Base-by-base conservation (phyloP, 2,113 vertebrate genomes). In the Podarcis raffonei region DNA sequence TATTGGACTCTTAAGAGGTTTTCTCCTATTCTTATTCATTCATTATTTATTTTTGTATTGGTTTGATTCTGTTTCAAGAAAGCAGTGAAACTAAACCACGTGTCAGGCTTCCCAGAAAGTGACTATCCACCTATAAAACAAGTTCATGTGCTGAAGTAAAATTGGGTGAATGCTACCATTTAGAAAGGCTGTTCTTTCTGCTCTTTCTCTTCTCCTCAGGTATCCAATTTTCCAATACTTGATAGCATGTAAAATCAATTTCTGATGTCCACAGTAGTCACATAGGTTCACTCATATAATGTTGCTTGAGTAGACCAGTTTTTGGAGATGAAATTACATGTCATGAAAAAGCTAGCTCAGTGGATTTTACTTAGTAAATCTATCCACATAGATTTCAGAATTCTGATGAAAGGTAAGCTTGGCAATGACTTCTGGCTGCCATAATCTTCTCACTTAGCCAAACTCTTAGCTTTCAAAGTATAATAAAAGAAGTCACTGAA, bases 1-100 rank as follows among this genome's bases (percentile, higher is more conserved):
- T 92, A 85, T 87, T 87, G 86, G 74, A 25, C 23, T 75, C n/a
- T 77, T 93, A 86, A 53, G 79, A 77, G 59, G 59, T 62, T 62
- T 62, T 62, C 59, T 62, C 16, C 59, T 62, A 35, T 0, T 89
- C 89, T 89, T n/a, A 25, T 5, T 72, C 20, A 27, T 16, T 57
- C 84, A 89, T 90, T 27, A 89, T 90, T 27, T 59, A 93, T 81
- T 72, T 65, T 93, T 20, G 53, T 84, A 32, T 91, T 90, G 59
- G 83, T 86, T 82, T 84, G 35, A 74, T 91, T 69, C 5, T 13
- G 86, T 62, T 68, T 75, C 83, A 87, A 93, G 77, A 89, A 62
- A 62, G 1, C 91, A 59, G 65, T 48, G 74, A 92, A 91, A 35
- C 23, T 90, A 78, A 85, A 89, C 1, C 22, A 90, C 16, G 39